Evolutionary conservation across 92 coral and sea anemone genomes (phyloP).

Genomic region (Phenganax subtilis): DNA sequence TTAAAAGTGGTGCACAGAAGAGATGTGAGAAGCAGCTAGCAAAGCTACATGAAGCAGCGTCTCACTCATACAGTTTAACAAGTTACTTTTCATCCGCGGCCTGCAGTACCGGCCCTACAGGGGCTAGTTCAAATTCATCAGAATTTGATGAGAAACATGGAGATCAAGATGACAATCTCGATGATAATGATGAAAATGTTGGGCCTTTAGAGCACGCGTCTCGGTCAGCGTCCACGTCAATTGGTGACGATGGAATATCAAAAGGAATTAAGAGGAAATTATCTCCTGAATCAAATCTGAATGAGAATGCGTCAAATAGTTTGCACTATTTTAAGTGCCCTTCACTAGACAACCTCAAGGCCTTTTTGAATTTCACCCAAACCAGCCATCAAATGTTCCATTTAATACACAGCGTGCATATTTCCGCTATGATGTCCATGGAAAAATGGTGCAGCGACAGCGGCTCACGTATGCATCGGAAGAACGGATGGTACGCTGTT

Average conservation of each 20-base stretch:
- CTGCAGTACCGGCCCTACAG: no score
- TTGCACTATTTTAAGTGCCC: constrained; percentile 6
- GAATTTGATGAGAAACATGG: no score
- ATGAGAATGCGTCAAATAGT: not conserved
- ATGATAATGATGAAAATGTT: not conserved
- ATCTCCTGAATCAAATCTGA: constrained; percentile 5
- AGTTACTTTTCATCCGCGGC: not conserved
- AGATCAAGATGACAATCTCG: not conserved
- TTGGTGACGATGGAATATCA: not conserved
- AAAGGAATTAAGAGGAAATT: constrained; percentile 12
- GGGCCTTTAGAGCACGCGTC: constrained; percentile 11
- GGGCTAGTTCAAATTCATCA: no score
- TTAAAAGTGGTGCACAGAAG: constrained; percentile 23
- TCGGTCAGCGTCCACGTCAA: not conserved
- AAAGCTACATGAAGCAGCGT: constrained; percentile 12
- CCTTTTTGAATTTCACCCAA: constrained; percentile 13
- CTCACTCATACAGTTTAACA: constrained; percentile 4
- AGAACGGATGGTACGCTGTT: not conserved
- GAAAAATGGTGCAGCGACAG: constrained; percentile 4
- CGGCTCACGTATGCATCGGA: constrained; percentile 17
- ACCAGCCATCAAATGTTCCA: constrained; percentile 13
- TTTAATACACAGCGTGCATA: constrained; percentile 12
- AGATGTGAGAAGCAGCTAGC: not conserved
- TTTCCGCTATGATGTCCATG: constrained; percentile 9
- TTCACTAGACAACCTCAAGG: constrained; percentile 8